These are phyloP conservation scores for Episyrphus balteatus DNA, from an alignment of 1,140 invertebrate species.

Conservation along the genomic window DNA sequence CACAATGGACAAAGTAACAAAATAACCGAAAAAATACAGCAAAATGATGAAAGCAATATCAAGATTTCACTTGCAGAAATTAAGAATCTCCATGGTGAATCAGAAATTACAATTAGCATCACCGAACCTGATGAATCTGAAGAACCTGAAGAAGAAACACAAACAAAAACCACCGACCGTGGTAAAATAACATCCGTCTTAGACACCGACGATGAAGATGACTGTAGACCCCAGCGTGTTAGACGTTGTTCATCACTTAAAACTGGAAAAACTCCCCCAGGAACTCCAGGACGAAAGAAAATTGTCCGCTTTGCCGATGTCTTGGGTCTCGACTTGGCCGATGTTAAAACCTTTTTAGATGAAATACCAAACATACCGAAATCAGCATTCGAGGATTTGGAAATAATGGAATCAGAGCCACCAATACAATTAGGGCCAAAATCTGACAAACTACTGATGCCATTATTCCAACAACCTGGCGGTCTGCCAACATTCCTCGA, in stretches of 20 bases:
- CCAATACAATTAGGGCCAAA: constrained; percentile 39
- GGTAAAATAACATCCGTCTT: constrained; percentile 3
- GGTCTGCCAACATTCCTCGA: constrained; percentile 66
- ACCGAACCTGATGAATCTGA: neutral
- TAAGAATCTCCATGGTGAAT: neutral
- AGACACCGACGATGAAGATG: constrained; percentile 34
- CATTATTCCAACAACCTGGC: constrained; percentile 75
- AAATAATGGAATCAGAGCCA: constrained; percentile 36
- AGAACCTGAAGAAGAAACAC: neutral
- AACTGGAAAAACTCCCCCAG: constrained; percentile 82
- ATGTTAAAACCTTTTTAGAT: constrained; percentile 79
- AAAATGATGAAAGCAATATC: constrained; percentile 7
- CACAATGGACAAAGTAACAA: constrained; percentile 3
- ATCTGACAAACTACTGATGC: constrained; percentile 47
- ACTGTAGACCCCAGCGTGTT: constrained; percentile 50
- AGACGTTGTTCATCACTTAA: constrained; percentile 77
- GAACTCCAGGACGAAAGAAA: constrained; percentile 80
- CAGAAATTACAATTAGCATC: neutral
- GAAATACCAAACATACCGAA: constrained; percentile 79
- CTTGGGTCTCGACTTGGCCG: constrained; percentile 82
- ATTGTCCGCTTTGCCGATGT: constrained; percentile 93
- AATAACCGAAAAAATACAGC: neutral
- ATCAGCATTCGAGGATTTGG: constrained; percentile 68
- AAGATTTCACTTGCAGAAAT: constrained; percentile 1
- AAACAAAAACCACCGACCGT: neutral